phyloP scores from a whole-genome alignment of 1,140 invertebrate genomes.

The Drosophila teissieri region DNA sequence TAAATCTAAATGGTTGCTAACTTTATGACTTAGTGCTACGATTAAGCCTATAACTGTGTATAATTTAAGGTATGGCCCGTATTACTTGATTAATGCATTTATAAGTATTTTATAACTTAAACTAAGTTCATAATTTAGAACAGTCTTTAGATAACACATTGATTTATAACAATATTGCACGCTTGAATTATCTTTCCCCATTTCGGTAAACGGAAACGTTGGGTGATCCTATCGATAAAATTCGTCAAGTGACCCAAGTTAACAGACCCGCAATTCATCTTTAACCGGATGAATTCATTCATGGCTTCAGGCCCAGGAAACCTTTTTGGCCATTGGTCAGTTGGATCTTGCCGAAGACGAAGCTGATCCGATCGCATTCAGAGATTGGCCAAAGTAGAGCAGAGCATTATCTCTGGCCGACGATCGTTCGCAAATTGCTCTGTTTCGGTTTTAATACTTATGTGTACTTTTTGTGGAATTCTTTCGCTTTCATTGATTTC shows the following conservation, averaged over 20 bases:
- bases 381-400: slow-evolving; percentile 20
- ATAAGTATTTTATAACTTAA: too few species aligned
- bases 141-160: too few species aligned
- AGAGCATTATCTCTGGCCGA: slow-evolving; percentile 28
- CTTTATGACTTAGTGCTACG: too few species aligned
- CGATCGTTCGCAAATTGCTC: slow-evolving; percentile 33
- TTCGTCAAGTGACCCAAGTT: not conserved
- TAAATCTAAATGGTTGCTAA: too few species aligned
- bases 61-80: too few species aligned
- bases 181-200: too few species aligned
- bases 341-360: not conserved
- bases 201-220: too few species aligned
- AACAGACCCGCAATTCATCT: not conserved
- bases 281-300: not conserved
- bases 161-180: too few species aligned
- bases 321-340: not conserved
- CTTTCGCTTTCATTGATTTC: slow-evolving; percentile 72
- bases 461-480: slow-evolving; percentile 20
- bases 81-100: not conserved
- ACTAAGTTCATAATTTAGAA: not conserved
- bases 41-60: too few species aligned
- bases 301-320: not conserved
- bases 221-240: too few species aligned
- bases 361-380: slow-evolving; percentile 5
- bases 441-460: slow-evolving; percentile 12